A percentile compares a stretch with the other conserved stretches of the same genome.
These are phyloP conservation scores for Aphidius colemani DNA, from an alignment of 2,888 invertebrate species.

Conservation along the genomic window DNA sequence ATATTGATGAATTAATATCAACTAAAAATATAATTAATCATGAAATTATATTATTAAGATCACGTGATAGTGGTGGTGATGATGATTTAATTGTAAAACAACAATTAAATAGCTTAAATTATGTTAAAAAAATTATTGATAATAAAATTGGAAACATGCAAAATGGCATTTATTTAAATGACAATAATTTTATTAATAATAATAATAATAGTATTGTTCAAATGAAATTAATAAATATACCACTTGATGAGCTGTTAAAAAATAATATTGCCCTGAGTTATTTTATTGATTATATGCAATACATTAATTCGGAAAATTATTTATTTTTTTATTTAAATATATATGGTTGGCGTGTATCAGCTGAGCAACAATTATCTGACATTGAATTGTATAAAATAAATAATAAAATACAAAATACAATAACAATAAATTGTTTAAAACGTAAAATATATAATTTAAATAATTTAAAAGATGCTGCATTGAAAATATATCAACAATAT, in stretches of 20 bases:
- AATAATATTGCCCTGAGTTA: conserved; percentile 78
- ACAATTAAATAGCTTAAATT: conserved; percentile 82
- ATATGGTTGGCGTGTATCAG: conserved; percentile 70
- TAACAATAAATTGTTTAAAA: conserved; percentile 33
- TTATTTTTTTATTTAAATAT: conserved; percentile 80
- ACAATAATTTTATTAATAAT: conserved; percentile 53
- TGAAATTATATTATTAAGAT: conserved; percentile 81
- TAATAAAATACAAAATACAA: conserved; percentile 40
- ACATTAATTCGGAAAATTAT: conserved; percentile 72
- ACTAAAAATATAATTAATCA: conserved; percentile 78
- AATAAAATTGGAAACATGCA: conserved; percentile 64
- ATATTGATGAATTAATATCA: conserved; percentile 81
- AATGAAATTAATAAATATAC: conserved; percentile 66
- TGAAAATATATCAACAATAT: conserved; percentile 77
- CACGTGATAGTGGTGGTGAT: conserved; percentile 84
- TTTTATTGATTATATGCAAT: conserved; percentile 77
- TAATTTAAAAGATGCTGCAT: conserved; percentile 69
- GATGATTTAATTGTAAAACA: conserved; percentile 83
- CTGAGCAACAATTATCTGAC: conserved; percentile 71
- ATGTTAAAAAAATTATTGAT: conserved; percentile 79
- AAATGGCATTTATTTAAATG: conserved; percentile 62
- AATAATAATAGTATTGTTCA: conserved; percentile 60
- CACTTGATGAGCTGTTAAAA: conserved; percentile 74
- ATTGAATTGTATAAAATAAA: conserved; percentile 62
- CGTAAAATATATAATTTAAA: conserved; percentile 55